Evolutionary conservation across 2,797 vertebrate species (phyloP).

Genomic region (Sus cebifrons): DNA sequence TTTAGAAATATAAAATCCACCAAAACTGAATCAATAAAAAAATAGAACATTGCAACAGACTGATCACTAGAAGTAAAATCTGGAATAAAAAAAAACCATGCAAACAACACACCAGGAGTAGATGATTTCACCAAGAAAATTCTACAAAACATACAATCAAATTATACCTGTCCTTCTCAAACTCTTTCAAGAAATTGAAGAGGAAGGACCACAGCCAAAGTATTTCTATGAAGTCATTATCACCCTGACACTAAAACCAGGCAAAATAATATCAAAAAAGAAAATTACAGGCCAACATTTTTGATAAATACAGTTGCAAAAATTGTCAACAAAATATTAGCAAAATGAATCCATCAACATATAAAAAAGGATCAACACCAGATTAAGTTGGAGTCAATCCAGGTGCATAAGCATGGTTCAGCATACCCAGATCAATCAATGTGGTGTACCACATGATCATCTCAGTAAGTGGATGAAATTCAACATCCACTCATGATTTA

Average conservation of each 20-base stretch:
- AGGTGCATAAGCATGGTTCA: not conserved
- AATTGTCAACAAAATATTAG: not conserved
- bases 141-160: not conserved
- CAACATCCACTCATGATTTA: too few relatives aligned
- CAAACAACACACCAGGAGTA: not conserved
- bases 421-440: too few relatives aligned
- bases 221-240: not conserved
- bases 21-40: not conserved
- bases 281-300: not conserved
- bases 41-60: not conserved
- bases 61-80: not conserved
- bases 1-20: not conserved
- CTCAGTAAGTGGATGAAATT: too few relatives aligned
- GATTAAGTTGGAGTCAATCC: not conserved
- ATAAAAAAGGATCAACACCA: not conserved
- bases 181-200: not conserved
- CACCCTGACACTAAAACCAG: not conserved
- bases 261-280: not conserved
- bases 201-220: not conserved
- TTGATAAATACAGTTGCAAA: not conserved
- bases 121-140: not conserved
- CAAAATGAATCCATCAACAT: not conserved
- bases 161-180: not conserved
- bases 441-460: too few relatives aligned
- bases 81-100: not conserved